Percentiles rank a stretch among this genome's conserved stretches.
Conservation (phyloP, 2,888 invertebrate genomes). For the Sicus ferrugineus region DNA sequence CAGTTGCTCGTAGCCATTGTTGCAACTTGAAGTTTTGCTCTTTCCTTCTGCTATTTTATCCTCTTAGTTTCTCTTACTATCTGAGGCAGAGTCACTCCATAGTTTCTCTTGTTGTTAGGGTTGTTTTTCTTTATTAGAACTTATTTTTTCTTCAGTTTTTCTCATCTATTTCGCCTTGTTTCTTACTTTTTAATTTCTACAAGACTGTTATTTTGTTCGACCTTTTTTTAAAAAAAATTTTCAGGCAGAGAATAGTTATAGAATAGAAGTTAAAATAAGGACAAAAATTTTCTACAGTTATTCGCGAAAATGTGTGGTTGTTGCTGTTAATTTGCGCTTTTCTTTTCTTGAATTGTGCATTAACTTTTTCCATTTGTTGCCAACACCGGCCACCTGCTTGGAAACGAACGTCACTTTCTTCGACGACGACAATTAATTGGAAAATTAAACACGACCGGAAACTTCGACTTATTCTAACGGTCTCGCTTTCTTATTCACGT, state of each 20-base stretch:
- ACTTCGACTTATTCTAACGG: constrained; percentile 45
- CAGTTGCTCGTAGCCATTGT: constrained; percentile 15
- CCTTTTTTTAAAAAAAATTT: no score
- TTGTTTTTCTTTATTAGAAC: background rate
- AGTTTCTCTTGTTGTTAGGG: no score
- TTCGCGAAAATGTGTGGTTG: no score
- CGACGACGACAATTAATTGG: constrained; percentile 44
- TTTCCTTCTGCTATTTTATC: constrained; percentile 4
- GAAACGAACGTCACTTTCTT: constrained; percentile 39
- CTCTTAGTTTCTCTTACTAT: background rate
- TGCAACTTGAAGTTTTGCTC: constrained; percentile 6
- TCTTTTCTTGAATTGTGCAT: no score
- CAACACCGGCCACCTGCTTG: no score
- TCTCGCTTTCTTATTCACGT: no score
- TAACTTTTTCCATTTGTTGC: no score
- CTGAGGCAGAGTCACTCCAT: no score
- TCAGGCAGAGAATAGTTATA: no score
- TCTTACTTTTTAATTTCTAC: background rate
- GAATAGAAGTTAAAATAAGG: no score
- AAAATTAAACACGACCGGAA: constrained; percentile 45
- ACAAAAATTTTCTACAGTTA: no score
- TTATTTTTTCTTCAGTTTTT: no score
- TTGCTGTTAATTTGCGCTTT: constrained; percentile 28
- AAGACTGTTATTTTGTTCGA: background rate
- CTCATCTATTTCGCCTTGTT: background rate